Base-by-base conservation (phyloP, 2,113 vertebrate genomes). In the Octodon degus region DNA sequence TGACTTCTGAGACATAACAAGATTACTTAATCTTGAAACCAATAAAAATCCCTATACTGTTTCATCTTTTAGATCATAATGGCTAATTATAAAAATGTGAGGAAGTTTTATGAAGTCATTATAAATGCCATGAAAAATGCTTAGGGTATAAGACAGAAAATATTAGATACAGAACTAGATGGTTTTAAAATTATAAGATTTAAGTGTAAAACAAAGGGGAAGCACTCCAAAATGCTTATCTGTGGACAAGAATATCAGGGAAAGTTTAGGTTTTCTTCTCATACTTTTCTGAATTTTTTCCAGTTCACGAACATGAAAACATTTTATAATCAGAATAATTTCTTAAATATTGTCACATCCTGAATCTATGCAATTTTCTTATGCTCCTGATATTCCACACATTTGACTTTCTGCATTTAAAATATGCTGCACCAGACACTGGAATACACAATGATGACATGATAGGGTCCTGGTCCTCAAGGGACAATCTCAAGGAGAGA, bases 341-440 rank as follows among this genome's bases (percentile, higher is more conserved):
- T 7, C 7, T 72, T 92, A 93, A 84, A 55, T 94, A 40, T 89
- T 89, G 77, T 91, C 87, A 83, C 43, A 80, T 72, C 47, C 83
- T 94, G n/a, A 83, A 86, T 74, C 90, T 40, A 60, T 81, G 34
- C 5, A 27, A 86, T 10, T 58, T 7, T 27, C 62, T 50, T 82
- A 7, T 60, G 11, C 37, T 90, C 60, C 43, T 77, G 43, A 89
- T 58, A 65, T 80, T 80, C n/a, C 83, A 70, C 32, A 70, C 24
- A 34, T 95, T 96, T 32, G 8, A n/a, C 81, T 67, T 91, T 93
- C 72, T 86, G 62, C 70, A 37, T 91, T 94, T 91, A 58, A 91
- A 91, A 87, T n/a, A 86, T 32, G 43, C 50, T 70, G 13, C 13
- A 63, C 50, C 55, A n/a, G 63, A 72, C 34, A 67, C 62, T 20